A percentile compares a stretch with the other conserved stretches of the same genome.
phyloP scores from a whole-genome alignment of 92 coral and sea anemone genomes.

The Phenganax subtilis region DNA sequence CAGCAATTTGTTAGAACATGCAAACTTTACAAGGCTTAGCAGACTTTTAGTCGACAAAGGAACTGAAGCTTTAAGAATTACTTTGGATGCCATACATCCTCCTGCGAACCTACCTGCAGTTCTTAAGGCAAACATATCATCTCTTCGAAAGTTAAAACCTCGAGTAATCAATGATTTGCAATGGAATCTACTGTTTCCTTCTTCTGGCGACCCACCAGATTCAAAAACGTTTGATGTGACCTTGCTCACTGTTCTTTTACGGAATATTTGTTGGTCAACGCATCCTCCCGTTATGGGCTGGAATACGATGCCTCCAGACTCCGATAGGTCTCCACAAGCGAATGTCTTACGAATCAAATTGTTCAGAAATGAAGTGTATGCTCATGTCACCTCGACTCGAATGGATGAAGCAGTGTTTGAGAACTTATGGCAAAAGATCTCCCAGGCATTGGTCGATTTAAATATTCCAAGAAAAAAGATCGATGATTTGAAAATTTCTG shows the following conservation, averaged over 20 bases:
- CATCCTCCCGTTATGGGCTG: too few species aligned
- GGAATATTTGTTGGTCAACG: too few species aligned
- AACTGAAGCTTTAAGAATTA: not conserved
- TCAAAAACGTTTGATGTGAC: too few species aligned
- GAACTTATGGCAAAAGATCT: not conserved
- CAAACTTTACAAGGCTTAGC: too few species aligned
- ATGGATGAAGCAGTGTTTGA: not conserved
- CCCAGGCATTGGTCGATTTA: not conserved
- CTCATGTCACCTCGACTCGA: slow-evolving; percentile 1
- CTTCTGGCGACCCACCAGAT: too few species aligned
- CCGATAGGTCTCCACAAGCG: not conserved
- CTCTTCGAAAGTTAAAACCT: too few species aligned
- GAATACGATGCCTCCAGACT: not conserved
- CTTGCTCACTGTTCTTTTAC: too few species aligned
- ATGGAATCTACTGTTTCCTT: too few species aligned
- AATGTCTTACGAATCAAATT: slow-evolving; percentile 10
- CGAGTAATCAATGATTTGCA: too few species aligned
- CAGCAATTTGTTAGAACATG: too few species aligned
- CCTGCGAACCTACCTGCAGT: slow-evolving; percentile 5
- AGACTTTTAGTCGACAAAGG: slow-evolving; percentile 57
- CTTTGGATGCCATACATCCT: not conserved
- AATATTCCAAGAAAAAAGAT: too few species aligned
- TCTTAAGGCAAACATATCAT: not conserved
- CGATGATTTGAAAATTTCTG: too few species aligned
- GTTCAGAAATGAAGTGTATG: slow-evolving; percentile 1